These are phyloP conservation scores for Lasiurus borealis DNA, from an alignment of 2,113 vertebrate genomes.

Conservation along the genomic window DNA sequence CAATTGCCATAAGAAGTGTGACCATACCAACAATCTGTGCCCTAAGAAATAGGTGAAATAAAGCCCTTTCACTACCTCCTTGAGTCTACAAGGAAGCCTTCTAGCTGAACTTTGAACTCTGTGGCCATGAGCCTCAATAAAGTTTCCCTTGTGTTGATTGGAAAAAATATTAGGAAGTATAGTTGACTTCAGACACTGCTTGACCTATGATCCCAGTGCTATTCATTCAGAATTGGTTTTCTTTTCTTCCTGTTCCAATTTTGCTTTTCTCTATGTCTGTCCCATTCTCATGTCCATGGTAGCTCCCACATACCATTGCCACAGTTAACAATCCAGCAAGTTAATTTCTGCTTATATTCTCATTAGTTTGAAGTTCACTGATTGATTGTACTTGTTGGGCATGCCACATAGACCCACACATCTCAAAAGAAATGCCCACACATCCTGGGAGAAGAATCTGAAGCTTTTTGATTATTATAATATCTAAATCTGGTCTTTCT, in stretches of 20 bases:
- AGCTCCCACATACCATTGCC: background rate
- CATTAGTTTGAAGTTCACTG: background rate
- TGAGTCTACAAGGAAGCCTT: no score
- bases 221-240: background rate
- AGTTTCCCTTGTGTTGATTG: no score
- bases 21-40: no score
- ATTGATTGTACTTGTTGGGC: background rate
- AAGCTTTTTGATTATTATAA: background rate
- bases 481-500: background rate
- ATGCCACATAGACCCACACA: background rate
- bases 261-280: background rate
- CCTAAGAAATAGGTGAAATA: no score
- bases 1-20: no score
- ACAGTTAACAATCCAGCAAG: background rate
- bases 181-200: background rate
- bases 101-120: no score
- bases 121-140: no score
- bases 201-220: background rate
- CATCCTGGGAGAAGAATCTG: background rate
- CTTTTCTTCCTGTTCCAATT: background rate
- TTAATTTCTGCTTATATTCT: background rate
- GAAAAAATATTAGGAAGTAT: background rate
- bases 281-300: background rate
- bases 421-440: background rate
- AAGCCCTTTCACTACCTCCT: no score